phyloP scores from a whole-genome alignment of 1,140 invertebrate genomes.

The Macrostomum lignano region DNA sequence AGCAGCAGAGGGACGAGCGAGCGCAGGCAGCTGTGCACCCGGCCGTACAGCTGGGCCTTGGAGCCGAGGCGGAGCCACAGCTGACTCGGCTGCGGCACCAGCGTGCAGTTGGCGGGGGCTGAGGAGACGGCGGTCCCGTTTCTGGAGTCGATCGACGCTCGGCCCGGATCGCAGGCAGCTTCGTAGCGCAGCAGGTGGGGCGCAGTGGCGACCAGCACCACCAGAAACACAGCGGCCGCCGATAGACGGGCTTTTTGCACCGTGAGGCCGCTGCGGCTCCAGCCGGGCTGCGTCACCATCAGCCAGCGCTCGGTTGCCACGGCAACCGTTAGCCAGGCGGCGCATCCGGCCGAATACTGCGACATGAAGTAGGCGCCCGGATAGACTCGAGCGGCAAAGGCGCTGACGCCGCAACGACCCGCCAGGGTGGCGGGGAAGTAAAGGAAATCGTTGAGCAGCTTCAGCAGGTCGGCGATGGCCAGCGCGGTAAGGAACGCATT shows the following conservation, averaged over 20 bases:
- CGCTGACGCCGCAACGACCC: slow-evolving; percentile 4
- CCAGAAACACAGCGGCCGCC: too few species aligned
- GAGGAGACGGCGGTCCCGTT: slow-evolving; percentile 14
- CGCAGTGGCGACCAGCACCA: too few species aligned
- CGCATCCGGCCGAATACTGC: slow-evolving; percentile 15
- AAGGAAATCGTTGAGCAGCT: slow-evolving; percentile 39
- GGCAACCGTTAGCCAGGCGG: slow-evolving; percentile 67
- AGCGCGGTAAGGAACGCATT: slow-evolving; percentile 43
- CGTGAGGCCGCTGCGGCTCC: too few species aligned
- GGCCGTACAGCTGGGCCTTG: slow-evolving; percentile 6
- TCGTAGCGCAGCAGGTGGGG: too few species aligned
- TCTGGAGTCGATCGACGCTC: slow-evolving; percentile 12
- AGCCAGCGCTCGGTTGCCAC: slow-evolving; percentile 55
- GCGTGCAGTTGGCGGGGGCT: slow-evolving; percentile 13
- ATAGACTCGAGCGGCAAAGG: slow-evolving; percentile 12
- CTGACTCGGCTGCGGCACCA: slow-evolving; percentile 7
- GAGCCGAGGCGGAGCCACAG: slow-evolving; percentile 7
- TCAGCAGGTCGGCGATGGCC: slow-evolving; percentile 42
- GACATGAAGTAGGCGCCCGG: slow-evolving; percentile 22
- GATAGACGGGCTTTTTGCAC: too few species aligned
- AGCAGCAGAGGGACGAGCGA: slow-evolving; percentile 11
- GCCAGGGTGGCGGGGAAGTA: slow-evolving; percentile 35
- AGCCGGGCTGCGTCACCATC: too few species aligned
- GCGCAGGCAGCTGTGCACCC: slow-evolving; percentile 8
- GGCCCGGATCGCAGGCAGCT: too few species aligned